Evolutionary conservation across 2,888 invertebrate genomes (phyloP).

Genomic region (Glyphotaelius pellucidus): DNA sequence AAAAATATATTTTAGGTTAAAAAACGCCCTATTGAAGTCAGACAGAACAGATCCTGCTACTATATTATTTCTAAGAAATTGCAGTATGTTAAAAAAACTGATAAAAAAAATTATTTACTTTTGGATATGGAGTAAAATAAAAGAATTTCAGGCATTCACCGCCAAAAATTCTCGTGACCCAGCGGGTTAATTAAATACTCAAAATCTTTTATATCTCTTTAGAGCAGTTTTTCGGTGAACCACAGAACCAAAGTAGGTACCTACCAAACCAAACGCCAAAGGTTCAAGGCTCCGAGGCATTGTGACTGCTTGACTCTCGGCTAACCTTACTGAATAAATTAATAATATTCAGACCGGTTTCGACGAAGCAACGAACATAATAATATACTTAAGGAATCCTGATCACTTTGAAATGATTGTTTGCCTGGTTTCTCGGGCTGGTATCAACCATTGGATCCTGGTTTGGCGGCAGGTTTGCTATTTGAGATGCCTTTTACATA

Average conservation of each 20-base stretch:
- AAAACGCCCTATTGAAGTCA: too few relatives aligned
- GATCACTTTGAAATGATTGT: neutral
- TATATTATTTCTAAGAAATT: too few relatives aligned
- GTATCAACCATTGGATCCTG: neutral
- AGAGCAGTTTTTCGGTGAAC: neutral
- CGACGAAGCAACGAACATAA: neutral
- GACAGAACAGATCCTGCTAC: too few relatives aligned
- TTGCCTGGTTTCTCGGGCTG: neutral
- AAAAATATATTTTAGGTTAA: too few relatives aligned
- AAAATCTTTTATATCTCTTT: neutral
- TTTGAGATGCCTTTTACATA: neutral
- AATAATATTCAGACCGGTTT: slow-evolving; percentile 2
- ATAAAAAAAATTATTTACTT: too few relatives aligned
- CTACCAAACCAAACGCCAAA: neutral
- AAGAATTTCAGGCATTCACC: neutral
- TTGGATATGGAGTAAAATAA: neutral
- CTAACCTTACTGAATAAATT: neutral
- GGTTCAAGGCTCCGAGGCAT: slow-evolving; percentile 2
- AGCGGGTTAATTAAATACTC: neutral
- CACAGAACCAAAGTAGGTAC: neutral
- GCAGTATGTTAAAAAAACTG: too few relatives aligned
- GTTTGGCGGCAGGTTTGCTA: neutral
- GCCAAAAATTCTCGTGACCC: neutral
- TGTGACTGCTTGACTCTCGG: neutral
- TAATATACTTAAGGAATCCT: neutral